phyloP scores from a whole-genome alignment of 1,140 invertebrate species.

The Luehdorfia chinensis region DNA sequence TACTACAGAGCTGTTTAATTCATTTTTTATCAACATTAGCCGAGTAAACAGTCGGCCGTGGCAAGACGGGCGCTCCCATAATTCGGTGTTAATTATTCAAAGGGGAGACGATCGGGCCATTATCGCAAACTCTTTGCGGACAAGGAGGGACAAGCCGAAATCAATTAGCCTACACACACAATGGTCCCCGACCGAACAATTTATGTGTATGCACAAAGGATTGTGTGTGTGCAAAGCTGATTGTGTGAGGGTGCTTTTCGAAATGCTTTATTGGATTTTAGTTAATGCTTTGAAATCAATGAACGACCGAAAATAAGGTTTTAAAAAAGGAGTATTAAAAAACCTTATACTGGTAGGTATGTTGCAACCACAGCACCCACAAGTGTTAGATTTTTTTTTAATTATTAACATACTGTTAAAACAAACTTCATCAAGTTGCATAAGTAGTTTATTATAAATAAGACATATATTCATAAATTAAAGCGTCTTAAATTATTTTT shows the following conservation, averaged over 20 bases:
- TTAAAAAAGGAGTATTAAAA: too few relatives aligned
- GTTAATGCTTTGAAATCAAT: too few relatives aligned
- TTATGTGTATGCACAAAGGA: conserved; percentile 43
- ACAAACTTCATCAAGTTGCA: too few relatives aligned
- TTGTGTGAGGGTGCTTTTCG: conserved; percentile 16
- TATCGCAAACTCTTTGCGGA: conserved; percentile 36
- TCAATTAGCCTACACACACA: conserved; percentile 59
- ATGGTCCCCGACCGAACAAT: conserved; percentile 32
- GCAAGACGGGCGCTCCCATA: conserved; percentile 26
- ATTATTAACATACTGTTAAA: too few relatives aligned
- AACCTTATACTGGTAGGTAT: too few relatives aligned
- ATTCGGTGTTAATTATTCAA: conserved; percentile 58
- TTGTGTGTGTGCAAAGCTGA: conserved; percentile 37
- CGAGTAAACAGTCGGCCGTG: conserved; percentile 38
- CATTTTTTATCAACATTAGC: conserved; percentile 49
- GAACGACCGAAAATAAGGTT: too few relatives aligned
- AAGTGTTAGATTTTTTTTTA: too few relatives aligned
- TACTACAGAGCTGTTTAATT: conserved; percentile 8
- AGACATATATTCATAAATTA: too few relatives aligned
- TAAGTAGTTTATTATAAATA: too few relatives aligned
- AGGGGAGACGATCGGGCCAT: conserved; percentile 32
- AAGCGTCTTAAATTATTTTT: too few relatives aligned
- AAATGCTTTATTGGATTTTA: too few relatives aligned
- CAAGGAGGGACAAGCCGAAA: conserved; percentile 40
- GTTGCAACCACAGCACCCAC: too few relatives aligned